phyloP scores from a whole-genome alignment of 2,888 invertebrate species.

The Aricia artaxerxes region DNA sequence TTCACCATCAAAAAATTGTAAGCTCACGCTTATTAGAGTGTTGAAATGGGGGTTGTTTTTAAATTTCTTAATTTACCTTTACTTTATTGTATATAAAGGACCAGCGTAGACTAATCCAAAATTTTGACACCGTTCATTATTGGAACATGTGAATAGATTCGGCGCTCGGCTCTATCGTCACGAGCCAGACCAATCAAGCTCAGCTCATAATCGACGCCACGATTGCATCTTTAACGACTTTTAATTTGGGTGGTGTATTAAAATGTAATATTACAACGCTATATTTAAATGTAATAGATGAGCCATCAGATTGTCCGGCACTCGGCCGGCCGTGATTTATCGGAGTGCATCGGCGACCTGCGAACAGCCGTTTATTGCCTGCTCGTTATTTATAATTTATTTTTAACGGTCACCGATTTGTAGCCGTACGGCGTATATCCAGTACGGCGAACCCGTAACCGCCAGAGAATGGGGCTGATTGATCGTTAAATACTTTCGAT shows the following conservation, averaged over 20 bases:
- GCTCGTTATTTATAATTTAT: conserved; percentile 81
- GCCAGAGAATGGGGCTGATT: conserved; percentile 17
- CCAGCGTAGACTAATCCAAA: not conserved
- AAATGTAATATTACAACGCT: conserved; percentile 32
- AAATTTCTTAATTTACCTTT: no score
- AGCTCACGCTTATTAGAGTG: no score
- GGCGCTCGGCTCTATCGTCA: not conserved
- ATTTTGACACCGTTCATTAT: not conserved
- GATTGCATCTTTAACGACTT: conserved; percentile 29
- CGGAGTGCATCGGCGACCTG: conserved; percentile 74
- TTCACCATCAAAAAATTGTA: no score
- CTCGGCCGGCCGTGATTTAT: conserved; percentile 72
- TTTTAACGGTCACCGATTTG: conserved; percentile 78
- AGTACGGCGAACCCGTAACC: conserved; percentile 33
- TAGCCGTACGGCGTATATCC: conserved; percentile 53
- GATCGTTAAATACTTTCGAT: conserved; percentile 23
- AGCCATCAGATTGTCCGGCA: conserved; percentile 65
- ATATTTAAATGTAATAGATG: conserved; percentile 48
- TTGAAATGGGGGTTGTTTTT: no score
- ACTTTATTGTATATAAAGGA: no score
- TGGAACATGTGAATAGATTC: not conserved
- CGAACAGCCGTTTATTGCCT: conserved; percentile 76
- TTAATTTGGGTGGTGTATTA: conserved; percentile 31
- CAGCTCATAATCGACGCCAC: conserved; percentile 25
- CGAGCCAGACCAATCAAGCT: conserved; percentile 1